These are phyloP conservation scores for Enteromius radiatus DNA, from an alignment of 2,797 vertebrate genomes.

Conservation along the genomic window DNA sequence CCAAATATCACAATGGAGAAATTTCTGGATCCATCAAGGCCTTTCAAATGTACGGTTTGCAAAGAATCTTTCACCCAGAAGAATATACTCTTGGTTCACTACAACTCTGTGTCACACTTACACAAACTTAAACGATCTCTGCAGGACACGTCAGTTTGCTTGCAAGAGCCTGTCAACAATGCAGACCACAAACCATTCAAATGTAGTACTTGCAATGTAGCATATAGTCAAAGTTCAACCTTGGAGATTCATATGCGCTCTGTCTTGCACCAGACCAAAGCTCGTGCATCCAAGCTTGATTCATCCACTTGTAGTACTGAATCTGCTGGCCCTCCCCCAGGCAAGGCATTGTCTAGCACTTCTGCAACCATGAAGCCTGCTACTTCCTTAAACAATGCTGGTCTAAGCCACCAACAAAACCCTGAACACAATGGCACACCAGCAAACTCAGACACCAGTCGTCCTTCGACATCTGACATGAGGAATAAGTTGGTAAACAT, in stretches of 20 bases:
- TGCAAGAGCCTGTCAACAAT: conserved; percentile 88
- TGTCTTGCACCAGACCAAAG: conserved; percentile 97
- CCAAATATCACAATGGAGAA: conserved; percentile 97
- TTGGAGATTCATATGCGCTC: conserved; percentile 99
- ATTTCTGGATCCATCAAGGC: conserved; percentile 94
- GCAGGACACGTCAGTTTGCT: conserved; percentile 88
- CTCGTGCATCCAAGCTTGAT: conserved; percentile 91
- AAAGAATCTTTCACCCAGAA: conserved; percentile 99
- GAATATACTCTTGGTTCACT: conserved; percentile 98
- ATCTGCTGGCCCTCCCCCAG: conserved; percentile 58
- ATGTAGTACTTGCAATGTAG: conserved; percentile 94
- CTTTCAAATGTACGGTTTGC: conserved; percentile 98
- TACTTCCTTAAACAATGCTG: conserved; percentile 71
- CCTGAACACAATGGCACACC: conserved; percentile 68
- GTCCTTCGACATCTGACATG: conserved; percentile 79
- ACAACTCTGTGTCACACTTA: conserved; percentile 97
- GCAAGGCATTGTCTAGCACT: conserved; percentile 69
- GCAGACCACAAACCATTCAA: conserved; percentile 96
- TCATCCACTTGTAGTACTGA: conserved; percentile 70
- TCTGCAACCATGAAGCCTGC: conserved; percentile 70
- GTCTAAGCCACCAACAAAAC: conserved; percentile 60
- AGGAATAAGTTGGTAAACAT: conserved; percentile 89
- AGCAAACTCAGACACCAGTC: conserved; percentile 64
- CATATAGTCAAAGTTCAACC: conserved; percentile 98
- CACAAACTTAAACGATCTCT: conserved; percentile 95